A percentile compares a stretch with the other conserved stretches of the same genome.
phyloP scores from a whole-genome alignment of 2,113 vertebrate species.

The Zosterops japonicus region DNA sequence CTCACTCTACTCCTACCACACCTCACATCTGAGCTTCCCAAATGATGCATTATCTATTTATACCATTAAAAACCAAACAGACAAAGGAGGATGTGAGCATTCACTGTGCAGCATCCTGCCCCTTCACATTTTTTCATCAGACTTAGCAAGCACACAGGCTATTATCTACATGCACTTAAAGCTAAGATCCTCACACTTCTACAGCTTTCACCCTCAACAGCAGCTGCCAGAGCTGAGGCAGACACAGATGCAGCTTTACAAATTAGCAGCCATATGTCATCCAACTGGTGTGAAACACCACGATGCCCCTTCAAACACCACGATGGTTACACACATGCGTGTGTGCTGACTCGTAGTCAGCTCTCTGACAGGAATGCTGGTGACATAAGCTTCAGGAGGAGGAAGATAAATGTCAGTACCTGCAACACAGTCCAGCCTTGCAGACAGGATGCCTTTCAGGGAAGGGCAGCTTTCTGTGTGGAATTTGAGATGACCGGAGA shows the following conservation, averaged over 20 bases:
- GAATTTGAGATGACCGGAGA: not conserved
- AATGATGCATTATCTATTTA: not conserved
- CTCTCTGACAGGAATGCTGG: not conserved
- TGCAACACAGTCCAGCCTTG: not conserved
- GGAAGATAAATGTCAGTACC: not conserved
- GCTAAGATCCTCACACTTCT: not conserved
- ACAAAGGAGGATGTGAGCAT: not conserved
- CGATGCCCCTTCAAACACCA: accelerated
- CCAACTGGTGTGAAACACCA: not conserved
- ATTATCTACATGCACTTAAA: not conserved
- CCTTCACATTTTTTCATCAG: not conserved
- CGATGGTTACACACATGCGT: accelerated
- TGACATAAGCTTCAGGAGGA: not conserved
- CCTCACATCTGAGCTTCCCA: not conserved
- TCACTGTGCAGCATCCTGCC: not conserved
- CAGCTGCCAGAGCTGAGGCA: not conserved
- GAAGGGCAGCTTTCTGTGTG: not conserved
- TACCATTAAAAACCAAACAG: not conserved
- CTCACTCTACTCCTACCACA: not conserved
- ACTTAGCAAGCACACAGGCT: not conserved
- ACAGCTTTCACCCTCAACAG: not conserved
- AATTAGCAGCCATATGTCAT: not conserved
- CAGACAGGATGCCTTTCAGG: not conserved
- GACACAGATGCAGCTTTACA: not conserved
- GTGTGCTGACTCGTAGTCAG: too few species aligned